Percentiles rank a stretch among this genome's conserved stretches.
phyloP scores from a whole-genome alignment of 2,113 vertebrate genomes.

The Crotalus tigris region DNA sequence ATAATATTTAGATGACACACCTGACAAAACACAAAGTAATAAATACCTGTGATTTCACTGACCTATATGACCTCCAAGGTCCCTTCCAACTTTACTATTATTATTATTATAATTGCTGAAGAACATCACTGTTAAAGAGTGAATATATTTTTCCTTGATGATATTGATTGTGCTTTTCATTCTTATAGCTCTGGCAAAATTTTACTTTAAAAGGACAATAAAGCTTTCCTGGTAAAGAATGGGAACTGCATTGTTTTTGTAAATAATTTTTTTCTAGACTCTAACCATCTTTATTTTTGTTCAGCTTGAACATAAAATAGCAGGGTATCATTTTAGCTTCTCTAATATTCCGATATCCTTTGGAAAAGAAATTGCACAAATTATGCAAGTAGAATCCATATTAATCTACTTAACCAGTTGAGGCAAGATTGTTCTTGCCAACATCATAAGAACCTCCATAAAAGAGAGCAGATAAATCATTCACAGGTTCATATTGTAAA shows the following conservation, averaged over 20 bases:
- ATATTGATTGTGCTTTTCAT: constrained; percentile 54
- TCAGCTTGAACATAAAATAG: constrained; percentile 45
- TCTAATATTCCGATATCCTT: not conserved
- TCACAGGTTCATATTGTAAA: constrained; percentile 30
- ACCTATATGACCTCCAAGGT: no score
- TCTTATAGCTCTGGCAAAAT: constrained; percentile 46
- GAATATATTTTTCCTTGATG: constrained; percentile 15
- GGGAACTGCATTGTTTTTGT: constrained; percentile 23
- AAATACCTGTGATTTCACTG: constrained; percentile 43
- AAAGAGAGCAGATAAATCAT: not conserved
- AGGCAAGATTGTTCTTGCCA: not conserved
- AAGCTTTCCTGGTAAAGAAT: constrained; percentile 28
- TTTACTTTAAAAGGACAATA: constrained; percentile 40
- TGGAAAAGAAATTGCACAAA: not conserved
- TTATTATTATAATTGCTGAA: no score
- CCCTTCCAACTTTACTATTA: no score
- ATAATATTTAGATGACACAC: not conserved
- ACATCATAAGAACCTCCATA: not conserved
- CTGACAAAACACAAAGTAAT: constrained; percentile 38
- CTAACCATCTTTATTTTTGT: constrained; percentile 49
- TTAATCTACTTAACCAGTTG: not conserved
- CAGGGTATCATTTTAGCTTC: constrained; percentile 31
- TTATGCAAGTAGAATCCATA: not conserved
- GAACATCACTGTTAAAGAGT: constrained; percentile 22
- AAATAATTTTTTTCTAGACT: constrained; percentile 41